A percentile compares a stretch with the other conserved stretches of the same genome.
phyloP scores from a whole-genome alignment of 1,140 invertebrate species.

The Lepidurus apus region DNA sequence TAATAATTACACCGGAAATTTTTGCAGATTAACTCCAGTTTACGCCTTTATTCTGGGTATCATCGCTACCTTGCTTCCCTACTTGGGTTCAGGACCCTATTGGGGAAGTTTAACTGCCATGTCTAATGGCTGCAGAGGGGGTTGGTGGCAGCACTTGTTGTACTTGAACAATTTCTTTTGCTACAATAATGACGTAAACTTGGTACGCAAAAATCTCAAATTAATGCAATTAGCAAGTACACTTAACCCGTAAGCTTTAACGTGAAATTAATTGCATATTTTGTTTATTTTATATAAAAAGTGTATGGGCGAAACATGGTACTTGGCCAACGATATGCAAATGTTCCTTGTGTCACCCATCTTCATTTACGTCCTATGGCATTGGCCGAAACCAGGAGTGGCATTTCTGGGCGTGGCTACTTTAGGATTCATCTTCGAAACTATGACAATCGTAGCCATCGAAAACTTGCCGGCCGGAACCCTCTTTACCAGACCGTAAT shows the following conservation, averaged over 20 bases:
- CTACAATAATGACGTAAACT: background rate
- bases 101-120: conserved; percentile 26
- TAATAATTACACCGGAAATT: background rate
- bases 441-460: conserved; percentile 33
- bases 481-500: conserved; percentile 30
- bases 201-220: background rate
- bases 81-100: conserved; percentile 28
- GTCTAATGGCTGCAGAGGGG: background rate
- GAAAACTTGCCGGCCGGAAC: conserved; percentile 29
- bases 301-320: conserved; percentile 80
- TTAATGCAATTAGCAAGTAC: background rate
- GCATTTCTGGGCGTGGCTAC: conserved; percentile 34
- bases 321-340: conserved; percentile 73
- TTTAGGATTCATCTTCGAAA: conserved; percentile 34
- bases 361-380: conserved; percentile 57
- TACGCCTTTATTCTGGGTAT: conserved; percentile 34
- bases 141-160: conserved; percentile 32
- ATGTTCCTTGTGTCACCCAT: conserved; percentile 67
- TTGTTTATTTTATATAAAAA: conserved; percentile 41
- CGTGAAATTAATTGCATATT: background rate
- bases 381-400: conserved; percentile 35
- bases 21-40: conserved; percentile 33
- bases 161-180: conserved; percentile 27
- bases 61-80: conserved; percentile 24
- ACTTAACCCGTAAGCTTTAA: background rate